Base-by-base conservation (phyloP, 1,140 invertebrate genomes). In the Gryllus bimaculatus region DNA sequence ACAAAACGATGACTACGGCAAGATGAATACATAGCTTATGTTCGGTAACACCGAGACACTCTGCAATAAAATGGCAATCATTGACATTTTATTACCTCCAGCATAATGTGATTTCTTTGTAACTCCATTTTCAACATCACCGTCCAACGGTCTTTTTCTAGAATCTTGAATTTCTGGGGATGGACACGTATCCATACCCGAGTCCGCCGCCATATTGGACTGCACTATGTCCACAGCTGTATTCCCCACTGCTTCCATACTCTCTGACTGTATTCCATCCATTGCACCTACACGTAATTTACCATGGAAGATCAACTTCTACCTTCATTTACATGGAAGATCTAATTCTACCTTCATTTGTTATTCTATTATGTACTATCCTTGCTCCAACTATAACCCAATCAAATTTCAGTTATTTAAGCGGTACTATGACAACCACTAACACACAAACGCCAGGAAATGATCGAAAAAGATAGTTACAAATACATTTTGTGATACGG, bases 91-190 rank as follows among this genome's bases (percentile, higher is more conserved):
- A 15, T 89, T 88, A 96, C 94, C 94, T 91, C 92, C 91, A 85
- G 93, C 94, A 87, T 94, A 95, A 87, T 95, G 94, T 81, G 94
- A 95, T 86, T 93, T 91, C 88, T 96, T 95, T 81, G 93, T 93
- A 83, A 93, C 91, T 82, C 93, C 93, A 89, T 94, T 94, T 86
- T 95, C 94, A 82, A 90, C 90, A 87, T 95, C 94, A 82, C 91
- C 91, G 87, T 95, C 94, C 83, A 95, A 89, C 80, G 94, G 94
- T 85, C 94, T 90, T 90, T 95, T 95, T 87, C 94, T 91, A 84
- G 92, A 93, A 88, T 93, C 92, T 85, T 91, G 89, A 85, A 92
- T 92, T 88, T 92, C 92, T 87, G 92, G 92, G 88, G 92, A 93
- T 84, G 92, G 90, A 89, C 91, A 92, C 88, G 92, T 92, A 89